Conservation (phyloP, 2,888 invertebrate genomes). For the Rotaria sp. region DNA sequence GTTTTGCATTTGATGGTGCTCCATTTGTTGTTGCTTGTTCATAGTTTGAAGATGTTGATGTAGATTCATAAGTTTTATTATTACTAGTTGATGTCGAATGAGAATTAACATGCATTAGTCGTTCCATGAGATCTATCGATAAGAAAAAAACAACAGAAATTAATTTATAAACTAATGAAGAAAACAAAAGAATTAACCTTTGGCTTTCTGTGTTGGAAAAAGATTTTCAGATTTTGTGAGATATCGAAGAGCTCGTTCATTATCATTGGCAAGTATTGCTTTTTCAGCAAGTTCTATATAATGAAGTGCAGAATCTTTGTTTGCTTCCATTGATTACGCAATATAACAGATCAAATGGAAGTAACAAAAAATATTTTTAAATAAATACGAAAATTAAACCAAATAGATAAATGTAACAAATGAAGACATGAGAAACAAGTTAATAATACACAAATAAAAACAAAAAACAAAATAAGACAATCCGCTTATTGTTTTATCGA, state of each 20-base stretch:
- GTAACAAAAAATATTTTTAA: neutral
- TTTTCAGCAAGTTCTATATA: slow-evolving; percentile 15
- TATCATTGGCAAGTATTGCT: neutral
- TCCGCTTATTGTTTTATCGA: neutral
- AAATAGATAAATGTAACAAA: neutral
- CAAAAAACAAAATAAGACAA: neutral
- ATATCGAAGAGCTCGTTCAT: slow-evolving; percentile 9
- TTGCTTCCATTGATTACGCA: neutral
- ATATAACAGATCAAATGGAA: neutral
- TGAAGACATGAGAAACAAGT: neutral
- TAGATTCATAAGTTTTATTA: neutral
- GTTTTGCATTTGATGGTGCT: neutral
- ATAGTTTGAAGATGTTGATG: neutral
- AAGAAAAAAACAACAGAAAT: neutral
- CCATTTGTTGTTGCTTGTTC: neutral
- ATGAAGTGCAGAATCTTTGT: neutral
- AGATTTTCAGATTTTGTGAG: neutral
- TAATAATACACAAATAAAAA: neutral
- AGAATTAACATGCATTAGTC: slow-evolving; percentile 12
- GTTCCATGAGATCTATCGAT: neutral
- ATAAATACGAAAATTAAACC: neutral
- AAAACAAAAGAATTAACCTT: neutral
- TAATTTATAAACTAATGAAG: neutral
- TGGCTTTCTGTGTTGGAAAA: slow-evolving; percentile 10
- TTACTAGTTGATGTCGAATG: neutral